Base-by-base conservation (phyloP, 2,113 vertebrate species). In the Sceloporus undulatus region DNA sequence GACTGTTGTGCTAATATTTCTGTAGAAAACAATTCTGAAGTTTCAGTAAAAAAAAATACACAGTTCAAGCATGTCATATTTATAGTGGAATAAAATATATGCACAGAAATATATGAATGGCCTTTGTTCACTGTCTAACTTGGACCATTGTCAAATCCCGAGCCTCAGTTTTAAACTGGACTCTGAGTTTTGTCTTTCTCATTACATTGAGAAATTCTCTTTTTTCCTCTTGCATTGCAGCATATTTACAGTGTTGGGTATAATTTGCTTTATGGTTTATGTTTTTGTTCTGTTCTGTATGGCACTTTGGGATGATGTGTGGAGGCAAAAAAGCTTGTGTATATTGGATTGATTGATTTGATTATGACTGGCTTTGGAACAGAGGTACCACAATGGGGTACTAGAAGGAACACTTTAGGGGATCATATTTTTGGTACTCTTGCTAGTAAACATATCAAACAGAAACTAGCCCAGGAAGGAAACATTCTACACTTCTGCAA, bases 401-500 rank as follows among this genome's bases (percentile, higher is more conserved):
- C 42, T 71, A 75, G 34, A 82, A 11, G 29, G 82, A 91, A 66
- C 84, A 90, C 76, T 89, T 92, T 23, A 70, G 82, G 73, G 90
- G 62, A 78, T 70, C 88, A 79, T 23, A 74, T 86, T 74, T 92
- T 93, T 91, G 66, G 87, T 91, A 93, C 70, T 93, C 21, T 27
- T 90, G 52, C 77, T 79, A 79, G 85, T 82, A 93, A 91, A 91
- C 91, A 85, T n/a, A 90, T 90, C 85, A 90, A 91, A 56, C 62
- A 90, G 80, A 89, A 92, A 88, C 88, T 78, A 86, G 75, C 81
- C 74, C 42, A 1, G 52, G 78, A 80, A 90, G 74, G 42, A 91
- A 89, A 78, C 21, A 38, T 83, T 8, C 13, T 81, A 85, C 52
- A 19, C 54, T 65, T 79, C 79, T 74, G 4, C 81, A 90, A 1